Conservation (phyloP, 1,140 invertebrate genomes). For the Pseudomyrmex concolor region DNA sequence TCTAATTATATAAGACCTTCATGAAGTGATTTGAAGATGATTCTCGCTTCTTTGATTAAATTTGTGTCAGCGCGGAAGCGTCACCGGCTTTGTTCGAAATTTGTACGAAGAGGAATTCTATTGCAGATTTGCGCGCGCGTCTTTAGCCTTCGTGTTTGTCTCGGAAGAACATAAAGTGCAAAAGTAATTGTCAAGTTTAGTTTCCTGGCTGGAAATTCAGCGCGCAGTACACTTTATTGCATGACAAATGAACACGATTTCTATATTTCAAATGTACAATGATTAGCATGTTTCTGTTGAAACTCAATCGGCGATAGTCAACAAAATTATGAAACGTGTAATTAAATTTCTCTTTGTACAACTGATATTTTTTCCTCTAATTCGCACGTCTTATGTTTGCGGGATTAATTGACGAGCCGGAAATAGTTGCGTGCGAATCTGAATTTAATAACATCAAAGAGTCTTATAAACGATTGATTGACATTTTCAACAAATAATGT, state of each 20-base stretch:
- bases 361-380: not conserved
- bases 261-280: constrained; percentile 14
- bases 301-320: not conserved
- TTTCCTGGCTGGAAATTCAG: not conserved
- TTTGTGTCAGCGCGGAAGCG: not conserved
- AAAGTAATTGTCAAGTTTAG: constrained; percentile 44
- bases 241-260: not conserved
- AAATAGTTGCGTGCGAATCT: not conserved
- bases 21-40: not conserved
- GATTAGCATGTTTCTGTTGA: not conserved
- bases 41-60: not conserved
- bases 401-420: not conserved
- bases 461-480: not conserved
- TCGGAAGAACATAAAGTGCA: constrained; percentile 2
- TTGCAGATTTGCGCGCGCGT: constrained; percentile 9
- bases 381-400: not conserved
- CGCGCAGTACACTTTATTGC: constrained; percentile 12
- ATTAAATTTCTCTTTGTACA: not conserved
- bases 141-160: not conserved
- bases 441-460: not conserved
- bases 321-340: constrained; percentile 1
- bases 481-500: not conserved
- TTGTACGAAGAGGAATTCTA: constrained; percentile 4
- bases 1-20: not conserved
- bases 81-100: not conserved